Evolutionary conservation across 2,113 vertebrate species (phyloP).

Genomic region (Miniopterus natalensis): DNA sequence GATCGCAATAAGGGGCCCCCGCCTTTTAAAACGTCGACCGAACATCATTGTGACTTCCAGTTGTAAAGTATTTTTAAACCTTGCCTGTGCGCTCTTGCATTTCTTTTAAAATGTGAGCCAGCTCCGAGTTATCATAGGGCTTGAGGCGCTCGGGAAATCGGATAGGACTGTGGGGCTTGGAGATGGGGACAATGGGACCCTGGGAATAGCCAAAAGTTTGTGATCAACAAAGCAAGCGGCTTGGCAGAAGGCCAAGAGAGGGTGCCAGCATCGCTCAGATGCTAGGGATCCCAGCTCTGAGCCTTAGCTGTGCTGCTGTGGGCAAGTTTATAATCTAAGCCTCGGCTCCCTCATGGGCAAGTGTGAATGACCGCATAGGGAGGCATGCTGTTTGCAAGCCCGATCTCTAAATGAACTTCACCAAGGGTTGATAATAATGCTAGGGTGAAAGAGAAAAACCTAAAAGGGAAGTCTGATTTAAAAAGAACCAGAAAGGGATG

Average conservation of each 20-base stretch:
- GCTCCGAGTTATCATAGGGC: not conserved
- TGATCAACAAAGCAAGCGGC: not conserved
- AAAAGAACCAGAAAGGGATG: not conserved
- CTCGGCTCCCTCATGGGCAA: not conserved
- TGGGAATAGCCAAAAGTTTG: not conserved
- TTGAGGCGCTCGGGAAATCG: not conserved
- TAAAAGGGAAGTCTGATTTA: not conserved
- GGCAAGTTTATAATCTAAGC: not conserved
- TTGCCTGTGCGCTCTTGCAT: too few relatives aligned
- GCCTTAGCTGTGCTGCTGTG: accelerated
- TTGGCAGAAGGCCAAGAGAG: not conserved
- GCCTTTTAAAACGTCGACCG: not conserved
- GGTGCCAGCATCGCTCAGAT: accelerated
- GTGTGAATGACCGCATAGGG: not conserved
- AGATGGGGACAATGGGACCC: not conserved
- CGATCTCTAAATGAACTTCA: not conserved
- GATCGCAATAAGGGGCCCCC: not conserved
- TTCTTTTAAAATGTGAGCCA: not conserved
- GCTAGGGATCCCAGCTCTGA: accelerated
- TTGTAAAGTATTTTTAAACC: not conserved
- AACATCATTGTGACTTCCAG: not conserved
- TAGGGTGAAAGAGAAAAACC: not conserved
- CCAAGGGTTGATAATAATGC: not conserved
- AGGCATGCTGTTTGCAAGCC: not conserved
- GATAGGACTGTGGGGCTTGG: too few relatives aligned